Evolutionary conservation across 2,113 vertebrate genomes (phyloP).

Genomic region (Lasiurus borealis): DNA sequence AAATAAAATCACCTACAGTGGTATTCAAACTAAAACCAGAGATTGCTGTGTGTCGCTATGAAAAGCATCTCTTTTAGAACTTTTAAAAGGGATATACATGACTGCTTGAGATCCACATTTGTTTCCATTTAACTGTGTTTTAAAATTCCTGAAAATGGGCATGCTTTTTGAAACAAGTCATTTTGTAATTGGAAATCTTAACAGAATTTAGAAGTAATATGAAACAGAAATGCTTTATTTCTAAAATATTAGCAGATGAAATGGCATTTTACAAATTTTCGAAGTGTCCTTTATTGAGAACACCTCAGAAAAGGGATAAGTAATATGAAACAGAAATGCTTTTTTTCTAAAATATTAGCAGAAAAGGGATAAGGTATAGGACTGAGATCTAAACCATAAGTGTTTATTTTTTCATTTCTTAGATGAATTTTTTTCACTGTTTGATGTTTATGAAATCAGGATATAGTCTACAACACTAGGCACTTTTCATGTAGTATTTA

Average conservation of each 20-base stretch:
- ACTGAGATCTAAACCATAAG: neutral
- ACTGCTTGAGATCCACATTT: neutral
- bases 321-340: no score
- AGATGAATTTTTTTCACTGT: neutral
- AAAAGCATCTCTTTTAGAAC: slow-evolving; percentile 40
- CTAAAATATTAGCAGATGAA: neutral
- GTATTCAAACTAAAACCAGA: slow-evolving; percentile 55
- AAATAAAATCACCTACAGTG: slow-evolving; percentile 56
- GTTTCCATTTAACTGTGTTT: neutral
- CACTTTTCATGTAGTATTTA: neutral
- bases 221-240: neutral
- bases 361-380: fast-evolving
- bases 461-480: neutral
- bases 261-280: neutral
- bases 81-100: slow-evolving; percentile 1
- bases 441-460: neutral
- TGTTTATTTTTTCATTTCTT: neutral
- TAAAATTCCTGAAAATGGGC: neutral
- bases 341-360: no score
- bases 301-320: neutral
- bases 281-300: neutral
- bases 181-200: neutral
- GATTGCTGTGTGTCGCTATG: neutral
- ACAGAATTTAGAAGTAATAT: neutral
- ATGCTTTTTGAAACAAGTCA: slow-evolving; percentile 10